Base-by-base conservation (phyloP, 2,888 invertebrate genomes). In the Eupithecia insigniata region DNA sequence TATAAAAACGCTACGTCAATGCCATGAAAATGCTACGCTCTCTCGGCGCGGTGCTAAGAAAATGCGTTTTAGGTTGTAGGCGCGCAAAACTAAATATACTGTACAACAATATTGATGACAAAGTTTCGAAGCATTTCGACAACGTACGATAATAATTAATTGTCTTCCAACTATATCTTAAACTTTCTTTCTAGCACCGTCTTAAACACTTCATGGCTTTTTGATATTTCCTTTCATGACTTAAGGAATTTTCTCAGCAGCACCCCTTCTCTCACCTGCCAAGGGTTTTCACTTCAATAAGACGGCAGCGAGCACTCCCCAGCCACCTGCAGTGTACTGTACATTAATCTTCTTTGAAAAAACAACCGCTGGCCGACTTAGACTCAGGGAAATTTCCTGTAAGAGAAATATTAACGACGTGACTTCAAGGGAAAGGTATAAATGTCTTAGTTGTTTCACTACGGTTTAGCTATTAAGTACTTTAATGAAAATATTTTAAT, bases 301-400 rank as follows among this genome's bases (percentile, higher is more conserved):
- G 22, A 16, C 12, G 22, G 36, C 36, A 60, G 30, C 60, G 14
- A 34, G 34, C 62, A 6, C 34, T 32, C 30, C n/a, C 28, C n/a
- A 66, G 46, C 28, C 39, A 66, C 66, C 46, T 66, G 64, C 64
- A 64, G 22, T 36, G 64, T 66, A 64, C 65, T 62, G 69, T 74
- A 75, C 77, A 78, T 78, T 77, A 74, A 78, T 78, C 78, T 76
- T 74, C 67, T 70, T 67, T 34, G 66, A 76, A 77, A 77, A 78
- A 77, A 76, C 75, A 76, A 75, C 60, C 58, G n/a, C 51, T 68
- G 61, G 62, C 69, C 28, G 65, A 66, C 46, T 70, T 73, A 68
- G 68, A 71, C 70, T 73, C 72, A 74, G 68, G 72, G 60, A 78
- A 76, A 71, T 74, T 74, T 69, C 58, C 61, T 71, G 58, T 58